Evolutionary conservation across 2,888 invertebrate genomes (phyloP), one percentile per base, ranked within the genome.

Genomic region (Villa cingulata): DNA sequence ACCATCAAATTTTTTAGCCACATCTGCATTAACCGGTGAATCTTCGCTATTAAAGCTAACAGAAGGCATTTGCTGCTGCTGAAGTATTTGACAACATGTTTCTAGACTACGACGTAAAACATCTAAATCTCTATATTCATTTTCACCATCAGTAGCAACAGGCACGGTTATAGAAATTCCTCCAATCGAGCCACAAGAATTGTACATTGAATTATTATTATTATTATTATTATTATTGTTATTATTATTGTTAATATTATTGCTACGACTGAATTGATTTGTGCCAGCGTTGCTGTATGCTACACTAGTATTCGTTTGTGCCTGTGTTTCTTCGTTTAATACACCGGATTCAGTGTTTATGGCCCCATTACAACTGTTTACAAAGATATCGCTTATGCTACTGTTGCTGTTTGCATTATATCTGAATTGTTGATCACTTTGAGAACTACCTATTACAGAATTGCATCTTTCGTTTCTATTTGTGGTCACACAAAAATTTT

Each of bases 321-420:
- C 53, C 53, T 53, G 51, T 51, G 34, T 36, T 34, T 27, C 27
- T 9, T 27, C 27, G 10, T 9, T 46, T 37, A 46, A 37, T 41
- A 41, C 36, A 37, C 37, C 37, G 18, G 46, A 37, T 37, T 46
- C 46, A 36, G 41, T 41, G 36, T 41, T 46, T 46, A 41, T 55
- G 38, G 52, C 55, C 18, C 58, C 62, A 41, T 57, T 54, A 50
- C 62, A 65, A 51, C 61, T 65, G 51, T 64, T 67, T 51, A 64
- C 60, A 55, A 66, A 67, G 42, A 66, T 68, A 59, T 68, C 68
- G 62, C 68, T 68, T 48, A 67, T 58, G 48, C 63, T 67, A 55
- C 61, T 65, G 54, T 58, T 66, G 54, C 62, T 67, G 51, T 62
- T 65, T 47, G 59, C 60, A 55, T 63, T 62, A 45, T 62, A 66